Evolutionary conservation across 2,888 invertebrate species (phyloP), one percentile per base, ranked within the genome.

Genomic region (Hirtodrosophila trivittata): DNA sequence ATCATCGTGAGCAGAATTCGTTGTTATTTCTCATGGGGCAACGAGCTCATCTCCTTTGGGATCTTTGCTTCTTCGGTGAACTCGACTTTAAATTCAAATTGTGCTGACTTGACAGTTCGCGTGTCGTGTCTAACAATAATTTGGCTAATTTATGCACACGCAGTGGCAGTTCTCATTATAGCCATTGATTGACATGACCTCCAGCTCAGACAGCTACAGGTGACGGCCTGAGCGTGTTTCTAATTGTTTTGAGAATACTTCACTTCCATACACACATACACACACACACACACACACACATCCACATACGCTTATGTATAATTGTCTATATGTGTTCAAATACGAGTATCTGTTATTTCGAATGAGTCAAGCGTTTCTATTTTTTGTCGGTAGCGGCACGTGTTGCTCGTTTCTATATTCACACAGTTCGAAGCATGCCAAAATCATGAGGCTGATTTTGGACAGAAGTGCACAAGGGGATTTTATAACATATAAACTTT

Each of bases 101-200:
- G 45, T 12, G 42, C 21, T 46, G 26, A 45, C 39, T 42, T 47
- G 55, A 59, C 74, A 68, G 64, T 45, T 57, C 50, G 32, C 59
- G 35, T 66, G 50, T 68, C 58, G 59, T 74, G 76, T 67, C 74
- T 16, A 68, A 66, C 68, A 80, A 80, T 80, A 78, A 74, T 80
- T 68, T 74, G 58, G 71, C 83, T 76, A 83, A 80, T 82, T 82
- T 78, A 76, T 71, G 65, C 66, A 47, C 78, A 78, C 78, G 76
- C 83, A 71, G 65, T 66, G 65, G 76, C 66, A 70, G 64, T 46
- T 64, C 76, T 76, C 74, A 82, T 66, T 78, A 68, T 58, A 60
- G 78, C 41, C 56, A 55, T 68, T 78, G 78, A 82, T 78, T 82
- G 82, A 62, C 78, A 70, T 82, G 73, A 78, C 82, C 78, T 75